Base-by-base conservation (phyloP, 2,797 vertebrate genomes). In the Cuculus canorus region DNA sequence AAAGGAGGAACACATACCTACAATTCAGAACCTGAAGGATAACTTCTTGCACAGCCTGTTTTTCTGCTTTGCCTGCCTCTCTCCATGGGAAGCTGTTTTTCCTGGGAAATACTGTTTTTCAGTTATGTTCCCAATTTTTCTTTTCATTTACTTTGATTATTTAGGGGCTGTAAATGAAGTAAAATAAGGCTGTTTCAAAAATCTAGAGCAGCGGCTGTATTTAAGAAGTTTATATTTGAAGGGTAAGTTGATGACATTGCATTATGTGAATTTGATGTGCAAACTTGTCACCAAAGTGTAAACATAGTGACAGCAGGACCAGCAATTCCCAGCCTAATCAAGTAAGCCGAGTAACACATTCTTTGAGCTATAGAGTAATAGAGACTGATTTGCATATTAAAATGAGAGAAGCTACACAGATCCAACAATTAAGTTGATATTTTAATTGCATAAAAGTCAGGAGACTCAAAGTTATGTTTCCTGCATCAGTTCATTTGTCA, bases 241-340 rank as follows among this genome's bases (percentile, higher is more conserved):
- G 94, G 92, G 93, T 93, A 93, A 94, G 91, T 88, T 87, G 92
- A 96, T 93, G 96, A 89, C 95, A 95, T 73, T 85, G 90, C 92
- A 89, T 96, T 96, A 94, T 92, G 91, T 93, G 96, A 88, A 94
- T 96, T 71, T 94, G 96, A 97, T 97, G 95, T 93, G 94, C 96
- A 94, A 90, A 97, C 90, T 95, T 97, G 97, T 96, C 96, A 96
- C 95, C 59, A 56, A 91, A 96, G 90, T 96, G 81, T 96, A 97
- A 97, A 97, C 84, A 96, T 32, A 88, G 93, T 95, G 96, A 95
- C 97, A 97, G 96, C 86, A 92, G 95, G 93, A 93, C 95, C 88
- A 92, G 93, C 96, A 97, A 96, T 97, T 97, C 96, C 90, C 95
- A 95, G 91, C 84, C 92, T 96, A 96, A 97, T 97, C 96, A 96